Conservation (phyloP, 2,113 vertebrate genomes). For the Isurus oxyrinchus region DNA sequence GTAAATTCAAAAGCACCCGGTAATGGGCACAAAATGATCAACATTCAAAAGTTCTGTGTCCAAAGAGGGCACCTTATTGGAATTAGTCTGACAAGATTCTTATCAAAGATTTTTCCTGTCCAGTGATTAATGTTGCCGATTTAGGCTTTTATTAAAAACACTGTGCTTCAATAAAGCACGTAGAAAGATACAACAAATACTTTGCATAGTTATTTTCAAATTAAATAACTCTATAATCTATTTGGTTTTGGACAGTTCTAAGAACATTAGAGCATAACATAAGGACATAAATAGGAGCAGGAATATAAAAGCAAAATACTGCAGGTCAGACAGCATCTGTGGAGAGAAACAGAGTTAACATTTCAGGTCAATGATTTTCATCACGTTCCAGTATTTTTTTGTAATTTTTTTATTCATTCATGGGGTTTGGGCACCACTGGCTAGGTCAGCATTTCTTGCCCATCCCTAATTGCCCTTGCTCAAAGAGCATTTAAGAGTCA, state of each 20-base stretch:
- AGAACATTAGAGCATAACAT: not conserved
- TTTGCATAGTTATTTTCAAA: not conserved
- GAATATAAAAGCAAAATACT: too few species aligned
- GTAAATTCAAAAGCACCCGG: not conserved
- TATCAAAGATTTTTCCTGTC: conserved; percentile 25
- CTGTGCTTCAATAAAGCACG: not conserved
- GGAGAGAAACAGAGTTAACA: too few species aligned
- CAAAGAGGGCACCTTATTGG: not conserved
- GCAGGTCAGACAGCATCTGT: too few species aligned
- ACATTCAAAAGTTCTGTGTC: not conserved
- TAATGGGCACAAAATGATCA: not conserved
- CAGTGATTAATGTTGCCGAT: not conserved
- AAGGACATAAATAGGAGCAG: not conserved
- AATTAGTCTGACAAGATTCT: not conserved
- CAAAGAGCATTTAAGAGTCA: too few species aligned
- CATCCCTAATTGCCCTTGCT: too few species aligned
- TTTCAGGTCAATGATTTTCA: too few species aligned
- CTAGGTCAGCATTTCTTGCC: too few species aligned
- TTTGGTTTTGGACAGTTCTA: not conserved
- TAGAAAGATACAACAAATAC: not conserved
- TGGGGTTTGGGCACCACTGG: too few species aligned
- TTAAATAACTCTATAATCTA: not conserved
- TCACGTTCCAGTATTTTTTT: too few species aligned
- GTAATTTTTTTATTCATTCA: too few species aligned
- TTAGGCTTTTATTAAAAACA: conserved; percentile 25